Evolutionary conservation across 2,113 vertebrate species (phyloP), one percentile per base, ranked within the genome.

Genomic region (Athene noctua): DNA sequence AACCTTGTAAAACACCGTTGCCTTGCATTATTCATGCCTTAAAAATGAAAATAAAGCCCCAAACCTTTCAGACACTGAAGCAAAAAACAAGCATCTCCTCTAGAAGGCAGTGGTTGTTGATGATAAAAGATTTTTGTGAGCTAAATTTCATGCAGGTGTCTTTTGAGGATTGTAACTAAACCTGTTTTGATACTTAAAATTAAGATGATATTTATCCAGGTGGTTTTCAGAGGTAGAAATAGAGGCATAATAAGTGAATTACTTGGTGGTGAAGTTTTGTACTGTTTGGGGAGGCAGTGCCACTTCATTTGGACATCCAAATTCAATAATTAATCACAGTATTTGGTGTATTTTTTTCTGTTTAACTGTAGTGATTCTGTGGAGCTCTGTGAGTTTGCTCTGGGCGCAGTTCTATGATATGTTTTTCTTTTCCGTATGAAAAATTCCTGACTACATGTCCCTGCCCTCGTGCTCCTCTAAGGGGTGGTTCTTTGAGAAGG

Each of bases 351-450:
- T 61, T 84, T 80, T 80, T 47, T 67, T 34, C 10, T 87, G 5
- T 30, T 67, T 46, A 27, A 10, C 47, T 62, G 36, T 16, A 52
- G 17, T 12, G 3, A 23, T 70, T 80, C 54, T 47, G 14, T 62
- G 21, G 51, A 52, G 30, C 23, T 65, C 13, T 82, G 26, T 38
- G 22, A 57, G 15, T 61, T 80, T 26, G 10, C 19, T 26, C 11
- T 36, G 46, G 12, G 18, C 42, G 46, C 32, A 34, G 9, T 62
- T 81, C 36, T 46, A 0, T 15, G 42, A 0, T 17, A 6, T 5
- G 8, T 59, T 79, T 90, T 71, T 57, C 7, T 44, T 54, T 51
- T 21, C 2, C 11, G 3, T 47, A 9, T 26, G 15, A 61, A 65
- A 57, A 61, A 22, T 44, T 66, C 22, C 34, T 61, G 20, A 80